A percentile compares a stretch with the other conserved stretches of the same genome.
These are phyloP conservation scores for Axea sp. DNA, from an alignment of 2,888 invertebrate genomes.

Conservation along the genomic window DNA sequence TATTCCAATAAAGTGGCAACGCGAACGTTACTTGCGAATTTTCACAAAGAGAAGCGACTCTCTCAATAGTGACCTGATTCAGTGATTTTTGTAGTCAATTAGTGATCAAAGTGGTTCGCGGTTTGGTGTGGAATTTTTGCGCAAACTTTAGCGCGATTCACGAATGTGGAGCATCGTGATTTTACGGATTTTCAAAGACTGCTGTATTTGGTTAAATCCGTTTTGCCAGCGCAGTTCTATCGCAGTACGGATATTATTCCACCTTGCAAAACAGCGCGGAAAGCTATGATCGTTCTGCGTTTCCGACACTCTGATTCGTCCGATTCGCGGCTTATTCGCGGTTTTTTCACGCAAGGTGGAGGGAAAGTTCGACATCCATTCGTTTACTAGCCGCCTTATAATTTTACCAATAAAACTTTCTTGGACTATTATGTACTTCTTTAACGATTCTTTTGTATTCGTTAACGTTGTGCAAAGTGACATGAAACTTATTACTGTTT, in stretches of 20 bases:
- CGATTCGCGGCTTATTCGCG: slow-evolving; percentile 1
- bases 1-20: too few species aligned
- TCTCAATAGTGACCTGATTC: not conserved
- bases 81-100: slow-evolving; percentile 28
- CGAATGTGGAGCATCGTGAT: slow-evolving; percentile 22
- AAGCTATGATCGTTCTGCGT: not conserved
- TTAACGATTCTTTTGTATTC: slow-evolving; percentile 21
- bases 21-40: too few species aligned
- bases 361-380: slow-evolving; percentile 41
- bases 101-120: slow-evolving; percentile 32
- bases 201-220: slow-evolving; percentile 12
- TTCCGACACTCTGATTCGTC: slow-evolving; percentile 1
- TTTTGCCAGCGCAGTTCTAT: not conserved
- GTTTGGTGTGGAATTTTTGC: slow-evolving; percentile 1
- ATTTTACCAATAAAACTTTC: slow-evolving; percentile 50
- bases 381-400: slow-evolving; percentile 27
- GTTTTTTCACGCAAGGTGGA: slow-evolving; percentile 26
- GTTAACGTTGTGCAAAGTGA: slow-evolving; percentile 18
- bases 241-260: not conserved
- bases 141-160: not conserved
- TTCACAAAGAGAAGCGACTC: not conserved
- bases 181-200: slow-evolving; percentile 11
- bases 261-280: slow-evolving; percentile 10
- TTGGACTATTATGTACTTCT: slow-evolving; percentile 27
- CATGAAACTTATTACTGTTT: not conserved